A percentile compares a stretch with the other conserved stretches of the same genome.
phyloP scores from a whole-genome alignment of 2,797 vertebrate species.

The Tragopan temminckii region DNA sequence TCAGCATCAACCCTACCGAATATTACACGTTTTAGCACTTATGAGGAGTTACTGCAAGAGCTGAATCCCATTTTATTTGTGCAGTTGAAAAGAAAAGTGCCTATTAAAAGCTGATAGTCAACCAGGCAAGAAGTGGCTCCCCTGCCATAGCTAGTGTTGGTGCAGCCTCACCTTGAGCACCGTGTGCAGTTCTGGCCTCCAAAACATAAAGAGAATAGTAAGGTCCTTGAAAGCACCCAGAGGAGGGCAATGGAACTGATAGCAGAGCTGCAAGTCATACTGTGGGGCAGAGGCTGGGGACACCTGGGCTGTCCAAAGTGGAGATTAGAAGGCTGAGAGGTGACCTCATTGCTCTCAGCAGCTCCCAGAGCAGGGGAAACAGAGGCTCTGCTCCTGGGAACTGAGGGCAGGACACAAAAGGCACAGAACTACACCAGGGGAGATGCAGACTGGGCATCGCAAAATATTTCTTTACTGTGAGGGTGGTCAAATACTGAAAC shows the following conservation, averaged over 20 bases:
- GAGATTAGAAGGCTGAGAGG: background rate
- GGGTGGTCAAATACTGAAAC: background rate
- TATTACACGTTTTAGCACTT: background rate
- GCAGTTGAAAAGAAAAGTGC: background rate
- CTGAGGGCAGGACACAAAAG: too few relatives aligned
- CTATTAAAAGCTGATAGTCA: background rate
- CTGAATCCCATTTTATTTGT: background rate
- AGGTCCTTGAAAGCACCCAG: background rate
- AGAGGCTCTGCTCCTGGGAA: background rate
- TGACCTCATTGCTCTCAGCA: background rate
- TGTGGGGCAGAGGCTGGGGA: background rate
- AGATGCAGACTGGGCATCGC: background rate
- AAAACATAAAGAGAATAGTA: background rate
- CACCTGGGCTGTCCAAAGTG: background rate
- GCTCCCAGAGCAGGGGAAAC: background rate
- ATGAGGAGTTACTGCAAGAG: background rate
- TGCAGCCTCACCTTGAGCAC: background rate
- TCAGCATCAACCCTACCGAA: background rate
- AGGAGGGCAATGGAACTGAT: background rate
- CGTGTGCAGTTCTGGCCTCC: background rate
- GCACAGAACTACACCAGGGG: background rate
- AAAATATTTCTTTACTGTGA: background rate
- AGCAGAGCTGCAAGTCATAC: background rate
- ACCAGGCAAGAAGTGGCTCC: background rate
- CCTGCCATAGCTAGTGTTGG: background rate